Percentiles rank a stretch among this genome's conserved stretches.
Conservation (phyloP, 2,113 vertebrate genomes). For the Heterocephalus glaber region DNA sequence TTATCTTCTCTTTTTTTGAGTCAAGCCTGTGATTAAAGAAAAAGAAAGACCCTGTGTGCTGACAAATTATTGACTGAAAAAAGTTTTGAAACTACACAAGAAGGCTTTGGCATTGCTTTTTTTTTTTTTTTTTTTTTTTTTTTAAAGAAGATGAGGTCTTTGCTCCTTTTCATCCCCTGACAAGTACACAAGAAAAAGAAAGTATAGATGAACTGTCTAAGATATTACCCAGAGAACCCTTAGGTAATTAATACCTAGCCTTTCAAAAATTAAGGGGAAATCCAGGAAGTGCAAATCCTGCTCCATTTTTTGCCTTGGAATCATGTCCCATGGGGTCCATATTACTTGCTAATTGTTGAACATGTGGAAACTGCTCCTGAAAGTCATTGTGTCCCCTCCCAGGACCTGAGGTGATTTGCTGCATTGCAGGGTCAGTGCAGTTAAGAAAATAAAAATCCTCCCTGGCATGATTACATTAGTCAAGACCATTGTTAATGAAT, state of each 20-base stretch:
- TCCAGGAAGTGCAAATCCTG: neutral
- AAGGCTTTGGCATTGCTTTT: neutral
- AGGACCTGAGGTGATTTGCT: conserved; percentile 32
- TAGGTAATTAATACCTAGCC: neutral
- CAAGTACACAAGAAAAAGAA: neutral
- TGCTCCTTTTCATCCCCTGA: neutral
- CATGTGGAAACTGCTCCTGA: conserved; percentile 56
- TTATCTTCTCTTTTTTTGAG: conserved; percentile 75
- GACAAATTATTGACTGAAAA: conserved; percentile 25
- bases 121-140: neutral
- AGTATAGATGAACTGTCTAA: neutral
- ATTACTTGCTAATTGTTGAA: conserved; percentile 51
- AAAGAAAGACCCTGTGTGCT: conserved; percentile 65
- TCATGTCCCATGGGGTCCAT: conserved; percentile 18
- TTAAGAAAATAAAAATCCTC: conserved; percentile 60
- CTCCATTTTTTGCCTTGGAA: neutral
- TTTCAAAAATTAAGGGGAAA: neutral
- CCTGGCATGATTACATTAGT: neutral
- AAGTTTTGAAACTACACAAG: conserved; percentile 53
- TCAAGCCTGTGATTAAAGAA: conserved; percentile 83
- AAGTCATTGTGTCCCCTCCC: conserved; percentile 44
- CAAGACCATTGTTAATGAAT: conserved; percentile 50
- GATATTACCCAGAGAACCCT: neutral
- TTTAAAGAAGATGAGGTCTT: neutral
- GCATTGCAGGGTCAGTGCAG: conserved; percentile 43